Conservation (phyloP, 2,888 invertebrate species). For the Calameuta pallipes region DNA sequence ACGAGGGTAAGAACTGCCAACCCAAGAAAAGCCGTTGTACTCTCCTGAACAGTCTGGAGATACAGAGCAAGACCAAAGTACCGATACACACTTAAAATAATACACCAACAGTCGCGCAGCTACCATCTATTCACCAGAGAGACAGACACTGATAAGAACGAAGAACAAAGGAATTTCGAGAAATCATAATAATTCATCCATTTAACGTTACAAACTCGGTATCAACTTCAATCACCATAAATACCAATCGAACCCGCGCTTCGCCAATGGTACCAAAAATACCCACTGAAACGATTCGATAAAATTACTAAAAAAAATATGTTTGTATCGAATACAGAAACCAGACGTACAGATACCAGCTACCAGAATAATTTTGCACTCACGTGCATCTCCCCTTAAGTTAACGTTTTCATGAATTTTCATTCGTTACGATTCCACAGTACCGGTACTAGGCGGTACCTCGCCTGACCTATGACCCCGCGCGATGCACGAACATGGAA, state of each 20-base stretch:
- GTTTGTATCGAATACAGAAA: background rate
- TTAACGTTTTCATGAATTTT: background rate
- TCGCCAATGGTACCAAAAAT: background rate
- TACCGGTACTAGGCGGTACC: slow-evolving; percentile 56
- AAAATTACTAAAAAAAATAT: background rate
- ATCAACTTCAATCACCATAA: background rate
- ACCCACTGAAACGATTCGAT: background rate
- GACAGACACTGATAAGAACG: background rate
- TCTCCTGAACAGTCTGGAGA: background rate
- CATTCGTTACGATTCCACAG: background rate
- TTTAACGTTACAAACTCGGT: background rate
- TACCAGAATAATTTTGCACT: background rate
- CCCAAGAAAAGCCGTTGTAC: background rate
- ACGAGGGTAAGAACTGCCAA: background rate
- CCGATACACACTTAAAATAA: background rate
- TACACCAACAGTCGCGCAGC: background rate
- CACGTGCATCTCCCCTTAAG: background rate
- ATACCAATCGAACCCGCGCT: background rate
- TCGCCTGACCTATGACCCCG: slow-evolving; percentile 49
- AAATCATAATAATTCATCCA: background rate
- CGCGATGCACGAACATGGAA: slow-evolving; percentile 52
- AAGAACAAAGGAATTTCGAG: background rate
- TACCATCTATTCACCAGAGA: background rate
- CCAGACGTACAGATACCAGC: background rate
- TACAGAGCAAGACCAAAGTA: background rate